Percentiles rank a stretch among this genome's conserved stretches.
Conservation (phyloP, 1,140 invertebrate species). For the Magallana ariakensis region DNA sequence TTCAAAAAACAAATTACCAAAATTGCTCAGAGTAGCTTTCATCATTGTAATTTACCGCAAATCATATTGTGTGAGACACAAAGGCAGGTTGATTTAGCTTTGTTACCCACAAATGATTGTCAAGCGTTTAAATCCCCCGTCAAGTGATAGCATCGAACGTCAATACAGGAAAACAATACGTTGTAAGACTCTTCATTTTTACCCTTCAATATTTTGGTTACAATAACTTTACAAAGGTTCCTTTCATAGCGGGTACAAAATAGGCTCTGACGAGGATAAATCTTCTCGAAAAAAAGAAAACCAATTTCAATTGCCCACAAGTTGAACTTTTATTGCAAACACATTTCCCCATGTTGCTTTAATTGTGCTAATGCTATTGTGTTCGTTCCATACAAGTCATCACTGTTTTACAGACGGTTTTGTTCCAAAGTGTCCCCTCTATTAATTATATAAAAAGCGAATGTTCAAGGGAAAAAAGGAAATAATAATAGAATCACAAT, state of each 20-base stretch:
- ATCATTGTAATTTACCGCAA: constrained; percentile 11
- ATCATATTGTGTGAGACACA: constrained; percentile 8
- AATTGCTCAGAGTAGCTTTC: constrained; percentile 9
- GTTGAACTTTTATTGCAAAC: constrained; percentile 36
- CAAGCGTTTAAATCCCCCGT: constrained; percentile 4
- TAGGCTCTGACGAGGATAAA: constrained; percentile 15
- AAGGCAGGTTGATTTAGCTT: constrained; percentile 27
- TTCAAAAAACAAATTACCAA: constrained; percentile 32
- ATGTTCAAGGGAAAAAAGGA: constrained; percentile 32
- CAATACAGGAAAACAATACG: constrained; percentile 13
- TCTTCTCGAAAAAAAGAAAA: background rate
- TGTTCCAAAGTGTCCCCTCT: constrained; percentile 33
- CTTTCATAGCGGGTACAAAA: background rate
- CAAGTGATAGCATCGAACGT: constrained; percentile 3
- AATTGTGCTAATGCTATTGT: constrained; percentile 36
- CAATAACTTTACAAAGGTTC: background rate
- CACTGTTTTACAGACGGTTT: constrained; percentile 14
- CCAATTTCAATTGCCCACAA: constrained; percentile 30
- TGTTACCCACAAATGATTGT: background rate
- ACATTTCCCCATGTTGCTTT: constrained; percentile 20
- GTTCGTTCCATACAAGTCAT: constrained; percentile 33
- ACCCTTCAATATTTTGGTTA: constrained; percentile 14
- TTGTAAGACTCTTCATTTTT: constrained; percentile 12
- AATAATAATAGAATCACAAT: constrained; percentile 35
- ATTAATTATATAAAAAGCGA: constrained; percentile 32